Percentiles rank a stretch among this genome's conserved stretches.
These are phyloP conservation scores for Metridium senile DNA, from an alignment of 92 coral and sea anemone species.

Conservation along the genomic window DNA sequence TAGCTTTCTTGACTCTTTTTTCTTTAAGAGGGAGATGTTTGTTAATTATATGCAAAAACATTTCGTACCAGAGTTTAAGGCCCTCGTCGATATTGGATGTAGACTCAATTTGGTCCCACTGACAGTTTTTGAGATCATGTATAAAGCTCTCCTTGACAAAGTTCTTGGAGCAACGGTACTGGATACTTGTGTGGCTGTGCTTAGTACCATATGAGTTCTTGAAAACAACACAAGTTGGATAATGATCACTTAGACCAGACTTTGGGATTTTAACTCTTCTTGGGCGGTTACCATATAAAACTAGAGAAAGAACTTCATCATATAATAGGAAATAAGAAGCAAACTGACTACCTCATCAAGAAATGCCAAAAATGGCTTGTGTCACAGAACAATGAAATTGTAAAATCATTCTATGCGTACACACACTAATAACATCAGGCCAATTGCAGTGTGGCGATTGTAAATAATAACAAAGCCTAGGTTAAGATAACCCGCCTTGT, in stretches of 20 bases:
- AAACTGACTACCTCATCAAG: no score
- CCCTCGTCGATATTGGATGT: constrained; percentile 21
- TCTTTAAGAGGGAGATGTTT: constrained; percentile 33
- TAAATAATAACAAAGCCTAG: no score
- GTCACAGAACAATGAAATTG: no score
- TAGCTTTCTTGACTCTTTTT: constrained; percentile 25
- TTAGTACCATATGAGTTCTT: constrained; percentile 35
- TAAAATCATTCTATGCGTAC: no score
- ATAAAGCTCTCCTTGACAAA: constrained; percentile 20
- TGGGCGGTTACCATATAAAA: no score
- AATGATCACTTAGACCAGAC: constrained; percentile 41
- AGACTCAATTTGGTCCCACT: constrained; percentile 5
- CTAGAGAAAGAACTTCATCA: no score
- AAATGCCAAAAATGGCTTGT: no score
- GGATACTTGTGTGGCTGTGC: constrained; percentile 28
- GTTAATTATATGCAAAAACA: constrained; percentile 11
- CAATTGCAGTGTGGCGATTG: no score
- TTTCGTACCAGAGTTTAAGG: constrained; percentile 29
- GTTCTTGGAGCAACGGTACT: constrained; percentile 29
- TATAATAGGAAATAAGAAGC: no score
- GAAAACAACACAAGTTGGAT: constrained; percentile 33
- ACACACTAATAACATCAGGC: no score
- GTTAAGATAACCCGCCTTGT: no score
- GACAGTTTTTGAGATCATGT: constrained; percentile 32
- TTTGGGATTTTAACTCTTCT: constrained; percentile 30